Evolutionary conservation across 2,888 invertebrate genomes (phyloP).

Genomic region (Pterobdella sp.): DNA sequence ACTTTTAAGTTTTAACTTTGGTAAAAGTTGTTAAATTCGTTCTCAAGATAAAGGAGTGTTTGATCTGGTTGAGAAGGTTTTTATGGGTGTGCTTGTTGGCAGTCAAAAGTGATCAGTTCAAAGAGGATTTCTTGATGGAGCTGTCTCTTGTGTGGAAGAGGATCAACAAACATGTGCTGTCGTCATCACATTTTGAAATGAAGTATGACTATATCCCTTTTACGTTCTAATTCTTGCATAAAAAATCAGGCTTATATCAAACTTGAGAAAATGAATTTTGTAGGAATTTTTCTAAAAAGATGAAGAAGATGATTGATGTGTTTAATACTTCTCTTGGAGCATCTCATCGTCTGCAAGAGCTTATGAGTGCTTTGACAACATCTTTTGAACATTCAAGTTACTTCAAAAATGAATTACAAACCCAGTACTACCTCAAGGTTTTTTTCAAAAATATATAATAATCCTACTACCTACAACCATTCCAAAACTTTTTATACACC

Average conservation of each 20-base stretch:
- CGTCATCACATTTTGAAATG: neutral
- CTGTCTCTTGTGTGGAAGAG: slow-evolving; percentile 8
- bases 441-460: neutral
- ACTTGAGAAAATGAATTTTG: no score
- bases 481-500: no score
- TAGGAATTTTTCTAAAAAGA: no score
- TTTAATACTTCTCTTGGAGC: neutral
- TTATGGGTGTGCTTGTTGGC: neutral
- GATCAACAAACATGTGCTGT: slow-evolving; percentile 14
- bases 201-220: neutral
- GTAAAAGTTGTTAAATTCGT: neutral
- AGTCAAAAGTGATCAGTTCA: neutral
- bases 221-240: neutral
- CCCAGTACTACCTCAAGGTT: slow-evolving; percentile 12
- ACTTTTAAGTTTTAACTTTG: neutral
- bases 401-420: slow-evolving; percentile 9
- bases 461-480: neutral
- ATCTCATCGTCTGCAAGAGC: neutral
- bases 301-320: neutral
- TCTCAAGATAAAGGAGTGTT: neutral
- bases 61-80: neutral
- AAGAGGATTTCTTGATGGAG: slow-evolving; percentile 24
- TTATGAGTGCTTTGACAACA: neutral
- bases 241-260: no score
- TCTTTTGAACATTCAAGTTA: neutral